A percentile compares a stretch with the other conserved stretches of the same genome.
Evolutionary conservation across 2,113 vertebrate genomes (phyloP).

Genomic region (Leptobrachium leishanense): DNA sequence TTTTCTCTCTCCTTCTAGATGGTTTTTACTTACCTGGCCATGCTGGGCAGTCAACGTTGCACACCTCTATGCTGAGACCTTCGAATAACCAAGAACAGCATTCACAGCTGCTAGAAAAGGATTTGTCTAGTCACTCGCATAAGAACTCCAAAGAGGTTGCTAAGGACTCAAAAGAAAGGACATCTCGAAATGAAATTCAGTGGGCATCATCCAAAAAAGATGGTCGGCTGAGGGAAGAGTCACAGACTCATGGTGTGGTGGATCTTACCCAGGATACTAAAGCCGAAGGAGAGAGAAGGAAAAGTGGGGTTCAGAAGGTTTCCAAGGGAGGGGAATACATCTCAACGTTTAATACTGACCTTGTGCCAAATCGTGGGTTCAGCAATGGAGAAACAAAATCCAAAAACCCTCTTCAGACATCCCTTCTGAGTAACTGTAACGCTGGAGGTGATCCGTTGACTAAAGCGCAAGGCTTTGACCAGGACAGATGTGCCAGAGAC

Average conservation of each 20-base stretch:
- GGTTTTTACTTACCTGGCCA: conserved; percentile 85
- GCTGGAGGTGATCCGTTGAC: conserved; percentile 59
- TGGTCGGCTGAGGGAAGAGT: conserved; percentile 68
- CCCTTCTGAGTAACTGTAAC: conserved; percentile 70
- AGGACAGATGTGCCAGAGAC: conserved; percentile 73
- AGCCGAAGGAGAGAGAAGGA: conserved; percentile 74
- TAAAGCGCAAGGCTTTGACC: conserved; percentile 70
- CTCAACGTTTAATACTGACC: conserved; percentile 67
- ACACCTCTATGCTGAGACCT: conserved; percentile 67
- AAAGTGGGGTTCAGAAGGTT: conserved; percentile 64
- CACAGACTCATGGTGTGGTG: conserved; percentile 70
- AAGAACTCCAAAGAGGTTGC: conserved; percentile 74
- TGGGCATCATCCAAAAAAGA: conserved; percentile 70
- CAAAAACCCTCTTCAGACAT: conserved; percentile 69
- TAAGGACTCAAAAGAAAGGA: conserved; percentile 72
- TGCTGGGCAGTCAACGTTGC: conserved; percentile 68
- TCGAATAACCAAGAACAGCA: conserved; percentile 68
- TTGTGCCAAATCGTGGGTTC: conserved; percentile 55
- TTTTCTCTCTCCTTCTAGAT: conserved; percentile 67
- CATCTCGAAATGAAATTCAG: conserved; percentile 63
- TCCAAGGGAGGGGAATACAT: conserved; percentile 62
- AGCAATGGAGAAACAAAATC: conserved; percentile 67
- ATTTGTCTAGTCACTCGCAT: conserved; percentile 63
- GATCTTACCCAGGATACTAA: conserved; percentile 80
- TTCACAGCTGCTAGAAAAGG: conserved; percentile 70